Evolutionary conservation across 2,797 vertebrate genomes (phyloP).

Genomic region (Ciconia nigra): DNA sequence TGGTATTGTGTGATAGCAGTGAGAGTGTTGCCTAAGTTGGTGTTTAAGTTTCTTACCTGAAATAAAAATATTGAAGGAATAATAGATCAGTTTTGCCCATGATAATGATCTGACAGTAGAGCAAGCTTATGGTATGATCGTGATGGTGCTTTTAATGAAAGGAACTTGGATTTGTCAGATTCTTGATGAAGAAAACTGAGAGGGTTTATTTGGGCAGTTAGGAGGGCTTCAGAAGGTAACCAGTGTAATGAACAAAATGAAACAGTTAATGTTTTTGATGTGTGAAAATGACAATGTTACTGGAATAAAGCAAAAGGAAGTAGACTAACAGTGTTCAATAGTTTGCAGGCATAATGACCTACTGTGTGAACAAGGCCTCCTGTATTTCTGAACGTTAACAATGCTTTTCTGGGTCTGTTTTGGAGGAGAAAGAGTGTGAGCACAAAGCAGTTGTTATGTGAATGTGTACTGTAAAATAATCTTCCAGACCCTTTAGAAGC

Average conservation of each 20-base stretch:
- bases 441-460: not conserved
- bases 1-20: not conserved
- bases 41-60: not conserved
- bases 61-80: not conserved
- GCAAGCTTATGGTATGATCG: accelerated
- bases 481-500: not conserved
- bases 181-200: not conserved
- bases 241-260: not conserved
- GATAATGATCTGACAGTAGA: not conserved
- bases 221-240: not conserved
- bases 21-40: not conserved
- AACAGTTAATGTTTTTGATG: not conserved
- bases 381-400: not conserved
- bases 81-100: not conserved
- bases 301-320: not conserved
- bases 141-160: not conserved
- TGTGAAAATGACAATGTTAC: not conserved
- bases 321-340: not conserved
- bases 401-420: not conserved
- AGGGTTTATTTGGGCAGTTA: not conserved
- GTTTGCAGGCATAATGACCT: not conserved
- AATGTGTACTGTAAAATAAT: not conserved
- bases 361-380: not conserved
- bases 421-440: not conserved
- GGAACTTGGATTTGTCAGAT: not conserved